These are phyloP conservation scores for Microplitis mediator DNA, from an alignment of 1,140 invertebrate species.

Conservation along the genomic window DNA sequence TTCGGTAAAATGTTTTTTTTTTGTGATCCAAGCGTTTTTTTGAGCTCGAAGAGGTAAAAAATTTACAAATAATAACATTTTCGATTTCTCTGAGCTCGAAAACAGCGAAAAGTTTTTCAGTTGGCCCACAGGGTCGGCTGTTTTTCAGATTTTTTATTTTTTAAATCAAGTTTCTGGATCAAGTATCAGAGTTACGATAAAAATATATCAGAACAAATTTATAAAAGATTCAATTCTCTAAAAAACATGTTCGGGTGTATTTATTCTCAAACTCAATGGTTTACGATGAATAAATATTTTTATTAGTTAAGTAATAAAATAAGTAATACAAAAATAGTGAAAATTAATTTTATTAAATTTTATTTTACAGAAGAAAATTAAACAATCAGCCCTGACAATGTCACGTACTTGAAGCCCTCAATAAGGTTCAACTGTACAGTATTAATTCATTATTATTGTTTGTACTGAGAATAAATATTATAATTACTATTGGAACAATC, in stretches of 20 bases:
- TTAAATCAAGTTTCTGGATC: too few relatives aligned
- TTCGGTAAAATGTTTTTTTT: too few relatives aligned
- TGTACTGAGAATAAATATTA: constrained; percentile 60
- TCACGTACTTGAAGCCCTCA: constrained; percentile 50
- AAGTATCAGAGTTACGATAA: not conserved
- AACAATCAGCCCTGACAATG: constrained; percentile 61
- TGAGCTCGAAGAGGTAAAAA: not conserved
- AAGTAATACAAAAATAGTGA: constrained; percentile 19
- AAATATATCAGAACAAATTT: too few relatives aligned
- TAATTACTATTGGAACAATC: constrained; percentile 49
- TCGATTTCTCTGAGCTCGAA: too few relatives aligned
- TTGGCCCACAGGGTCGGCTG: too few relatives aligned
- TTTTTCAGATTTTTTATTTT: too few relatives aligned
- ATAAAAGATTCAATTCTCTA: too few relatives aligned
- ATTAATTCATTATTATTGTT: constrained; percentile 61
- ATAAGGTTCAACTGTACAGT: constrained; percentile 61
- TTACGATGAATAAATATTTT: too few relatives aligned
- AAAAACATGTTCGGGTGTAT: too few relatives aligned
- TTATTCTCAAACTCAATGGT: too few relatives aligned
- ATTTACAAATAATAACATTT: not conserved
- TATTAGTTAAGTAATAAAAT: constrained; percentile 12
- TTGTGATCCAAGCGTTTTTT: too few relatives aligned
- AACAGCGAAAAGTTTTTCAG: too few relatives aligned
- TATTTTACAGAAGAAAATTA: constrained; percentile 60
- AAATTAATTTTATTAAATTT: constrained; percentile 40